Evolutionary conservation across 2,797 vertebrate genomes (phyloP).

Genomic region (Salarias fasciatus): DNA sequence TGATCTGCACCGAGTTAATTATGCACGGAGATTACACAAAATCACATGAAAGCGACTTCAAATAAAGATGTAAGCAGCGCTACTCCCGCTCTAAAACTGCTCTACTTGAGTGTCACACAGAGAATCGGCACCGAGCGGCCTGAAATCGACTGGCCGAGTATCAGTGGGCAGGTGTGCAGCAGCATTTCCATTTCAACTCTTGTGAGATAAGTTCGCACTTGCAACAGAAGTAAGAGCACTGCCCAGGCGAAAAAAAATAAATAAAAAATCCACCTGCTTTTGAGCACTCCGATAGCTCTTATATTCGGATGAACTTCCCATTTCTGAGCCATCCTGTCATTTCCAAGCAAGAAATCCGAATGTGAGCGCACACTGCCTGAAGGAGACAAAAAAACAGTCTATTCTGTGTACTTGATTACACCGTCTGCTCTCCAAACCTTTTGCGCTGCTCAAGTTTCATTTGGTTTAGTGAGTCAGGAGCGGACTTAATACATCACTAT

Average conservation of each 20-base stretch:
- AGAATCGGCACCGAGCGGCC: constrained; percentile 13
- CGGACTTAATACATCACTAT: neutral
- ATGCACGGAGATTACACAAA: constrained; percentile 20
- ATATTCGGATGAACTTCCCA: constrained; percentile 24
- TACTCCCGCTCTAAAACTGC: constrained; percentile 1
- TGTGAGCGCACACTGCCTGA: constrained; percentile 6
- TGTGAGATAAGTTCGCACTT: constrained; percentile 44
- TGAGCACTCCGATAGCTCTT: constrained; percentile 36
- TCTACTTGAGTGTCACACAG: constrained; percentile 19
- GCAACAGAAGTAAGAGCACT: constrained; percentile 29
- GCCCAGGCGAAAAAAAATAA: constrained; percentile 34
- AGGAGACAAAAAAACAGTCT: constrained; percentile 12
- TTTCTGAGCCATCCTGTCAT: constrained; percentile 26
- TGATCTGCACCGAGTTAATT: constrained; percentile 27
- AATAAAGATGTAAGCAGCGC: neutral
- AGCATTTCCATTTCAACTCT: constrained; percentile 42
- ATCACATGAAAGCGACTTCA: neutral
- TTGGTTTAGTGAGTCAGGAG: constrained; percentile 12
- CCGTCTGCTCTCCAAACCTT: constrained; percentile 4
- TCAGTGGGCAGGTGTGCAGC: constrained; percentile 41
- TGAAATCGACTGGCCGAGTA: constrained; percentile 21
- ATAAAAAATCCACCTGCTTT: constrained; percentile 32
- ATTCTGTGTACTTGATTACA: constrained; percentile 14
- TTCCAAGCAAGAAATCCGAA: constrained; percentile 32
- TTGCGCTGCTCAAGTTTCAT: constrained; percentile 22